Conservation (phyloP, 2,888 invertebrate genomes). For the Drosophila demipolita region DNA sequence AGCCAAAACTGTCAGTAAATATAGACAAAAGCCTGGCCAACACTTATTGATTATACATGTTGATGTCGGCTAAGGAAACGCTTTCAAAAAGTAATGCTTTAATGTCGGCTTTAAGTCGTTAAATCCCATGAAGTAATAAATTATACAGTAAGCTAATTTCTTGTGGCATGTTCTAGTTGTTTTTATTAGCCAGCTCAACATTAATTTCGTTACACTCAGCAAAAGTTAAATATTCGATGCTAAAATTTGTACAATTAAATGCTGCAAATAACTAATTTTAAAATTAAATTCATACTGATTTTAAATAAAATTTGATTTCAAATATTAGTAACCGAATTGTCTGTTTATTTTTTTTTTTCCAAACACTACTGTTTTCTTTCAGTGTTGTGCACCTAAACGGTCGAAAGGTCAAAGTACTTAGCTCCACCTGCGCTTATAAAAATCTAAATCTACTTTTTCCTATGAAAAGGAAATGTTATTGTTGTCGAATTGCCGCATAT, state of each 20-base stretch:
- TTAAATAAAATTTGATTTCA: not conserved
- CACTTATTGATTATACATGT: slow-evolving; percentile 42
- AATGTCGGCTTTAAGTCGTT: slow-evolving; percentile 8
- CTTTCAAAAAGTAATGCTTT: not conserved
- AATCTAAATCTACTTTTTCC: not conserved
- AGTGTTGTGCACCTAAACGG: not conserved
- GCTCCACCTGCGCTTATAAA: not conserved
- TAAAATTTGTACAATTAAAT: not conserved
- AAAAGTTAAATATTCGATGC: not conserved
- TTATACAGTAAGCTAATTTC: not conserved
- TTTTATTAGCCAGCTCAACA: not conserved
- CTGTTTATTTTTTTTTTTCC: no score
- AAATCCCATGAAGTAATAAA: not conserved
- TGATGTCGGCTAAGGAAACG: not conserved
- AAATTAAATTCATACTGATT: not conserved
- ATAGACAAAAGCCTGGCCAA: slow-evolving; percentile 34
- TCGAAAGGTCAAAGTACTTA: not conserved
- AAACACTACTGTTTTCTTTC: not conserved
- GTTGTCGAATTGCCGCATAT: not conserved
- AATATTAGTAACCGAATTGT: not conserved
- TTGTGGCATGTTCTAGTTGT: no score
- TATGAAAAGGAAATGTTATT: not conserved
- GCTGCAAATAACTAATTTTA: not conserved
- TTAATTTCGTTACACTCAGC: not conserved
- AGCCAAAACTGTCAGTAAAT: slow-evolving; percentile 35